Percentiles rank a stretch among this genome's conserved stretches.
Evolutionary conservation across 2,797 vertebrate genomes (phyloP).

Genomic region (Manis crassicaudata): DNA sequence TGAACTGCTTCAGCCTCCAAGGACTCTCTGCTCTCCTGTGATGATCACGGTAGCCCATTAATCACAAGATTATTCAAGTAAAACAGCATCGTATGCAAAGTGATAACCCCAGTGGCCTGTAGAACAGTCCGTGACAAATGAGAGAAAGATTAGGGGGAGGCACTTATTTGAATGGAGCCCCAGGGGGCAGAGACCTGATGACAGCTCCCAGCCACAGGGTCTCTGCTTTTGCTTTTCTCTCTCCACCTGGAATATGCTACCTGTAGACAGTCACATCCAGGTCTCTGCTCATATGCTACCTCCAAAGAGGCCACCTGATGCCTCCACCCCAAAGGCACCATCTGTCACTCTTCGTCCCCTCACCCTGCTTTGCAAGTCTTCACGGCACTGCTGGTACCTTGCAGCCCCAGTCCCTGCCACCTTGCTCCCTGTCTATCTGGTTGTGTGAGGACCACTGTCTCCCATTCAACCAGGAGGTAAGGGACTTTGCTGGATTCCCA

Average conservation of each 20-base stretch:
- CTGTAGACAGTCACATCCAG: neutral
- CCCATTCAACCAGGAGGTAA: neutral
- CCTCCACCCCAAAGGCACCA: neutral
- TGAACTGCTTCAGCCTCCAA: slow-evolving; percentile 27
- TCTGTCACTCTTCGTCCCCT: neutral
- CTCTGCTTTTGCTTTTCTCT: neutral
- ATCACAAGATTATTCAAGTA: slow-evolving; percentile 59
- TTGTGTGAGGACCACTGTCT: neutral
- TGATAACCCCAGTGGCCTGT: slow-evolving; percentile 13
- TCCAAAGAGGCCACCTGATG: neutral
- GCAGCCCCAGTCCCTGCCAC: neutral
- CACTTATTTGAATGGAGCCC: neutral
- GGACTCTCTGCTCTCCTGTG: slow-evolving; percentile 38
- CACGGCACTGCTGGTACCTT: neutral
- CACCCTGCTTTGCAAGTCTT: neutral
- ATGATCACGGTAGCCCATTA: slow-evolving; percentile 52
- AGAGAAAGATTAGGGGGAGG: neutral
- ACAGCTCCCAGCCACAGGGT: neutral
- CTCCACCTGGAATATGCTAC: neutral
- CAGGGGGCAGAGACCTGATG: neutral
- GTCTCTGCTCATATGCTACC: neutral
- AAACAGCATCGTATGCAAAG: slow-evolving; percentile 50
- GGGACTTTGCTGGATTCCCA: neutral
- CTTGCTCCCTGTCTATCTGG: neutral
- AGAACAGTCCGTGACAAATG: slow-evolving; percentile 25